Evolutionary conservation across 2,113 vertebrate species (phyloP).

Genomic region (Arenaria interpres): DNA sequence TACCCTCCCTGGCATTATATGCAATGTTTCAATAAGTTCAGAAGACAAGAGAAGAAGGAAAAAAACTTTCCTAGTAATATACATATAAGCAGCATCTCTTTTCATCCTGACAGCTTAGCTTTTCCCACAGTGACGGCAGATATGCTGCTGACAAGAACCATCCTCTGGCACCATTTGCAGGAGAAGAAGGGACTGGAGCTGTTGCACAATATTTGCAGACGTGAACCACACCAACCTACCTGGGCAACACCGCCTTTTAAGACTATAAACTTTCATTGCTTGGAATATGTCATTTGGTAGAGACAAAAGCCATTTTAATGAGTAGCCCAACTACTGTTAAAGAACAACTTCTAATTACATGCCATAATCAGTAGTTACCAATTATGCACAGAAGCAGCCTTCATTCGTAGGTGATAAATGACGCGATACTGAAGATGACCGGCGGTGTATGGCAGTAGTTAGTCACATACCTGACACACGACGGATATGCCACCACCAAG

Average conservation of each 20-base stretch:
- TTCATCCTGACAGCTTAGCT: background rate
- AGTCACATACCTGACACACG: background rate
- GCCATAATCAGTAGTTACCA: background rate
- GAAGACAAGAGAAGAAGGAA: background rate
- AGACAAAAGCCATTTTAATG: background rate
- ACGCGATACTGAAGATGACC: accelerated
- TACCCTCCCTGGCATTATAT: background rate
- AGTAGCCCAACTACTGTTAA: background rate
- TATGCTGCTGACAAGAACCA: background rate
- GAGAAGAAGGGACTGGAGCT: background rate
- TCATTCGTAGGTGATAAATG: background rate
- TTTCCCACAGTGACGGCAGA: background rate
- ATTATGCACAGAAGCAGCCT: background rate
- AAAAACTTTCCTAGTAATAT: background rate
- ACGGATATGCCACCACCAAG: background rate
- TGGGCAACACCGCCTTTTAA: accelerated
- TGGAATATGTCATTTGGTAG: background rate
- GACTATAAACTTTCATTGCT: background rate
- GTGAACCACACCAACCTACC: background rate
- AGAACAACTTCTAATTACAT: background rate
- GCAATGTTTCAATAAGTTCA: background rate
- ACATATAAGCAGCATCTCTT: accelerated
- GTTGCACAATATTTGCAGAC: background rate
- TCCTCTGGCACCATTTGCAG: background rate
- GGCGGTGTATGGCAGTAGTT: background rate